phyloP scores from a whole-genome alignment of 2,113 vertebrate species.

The Thomomys bottae region DNA sequence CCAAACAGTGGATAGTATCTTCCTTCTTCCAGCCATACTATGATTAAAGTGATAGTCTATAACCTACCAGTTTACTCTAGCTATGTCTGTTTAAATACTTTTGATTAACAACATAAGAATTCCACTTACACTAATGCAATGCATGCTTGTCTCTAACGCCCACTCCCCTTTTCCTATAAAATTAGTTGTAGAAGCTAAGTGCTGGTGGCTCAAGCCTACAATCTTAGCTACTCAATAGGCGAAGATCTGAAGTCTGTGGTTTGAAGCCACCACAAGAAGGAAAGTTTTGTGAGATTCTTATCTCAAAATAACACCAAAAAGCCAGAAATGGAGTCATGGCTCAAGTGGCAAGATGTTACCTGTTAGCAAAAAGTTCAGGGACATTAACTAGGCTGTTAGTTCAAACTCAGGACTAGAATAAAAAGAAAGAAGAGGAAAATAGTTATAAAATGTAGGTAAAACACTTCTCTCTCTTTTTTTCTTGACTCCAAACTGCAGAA shows the following conservation, averaged over 20 bases:
- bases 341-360: too few relatives aligned
- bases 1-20: background rate
- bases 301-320: too few relatives aligned
- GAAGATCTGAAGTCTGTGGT: too few relatives aligned
- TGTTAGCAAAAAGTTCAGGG: too few relatives aligned
- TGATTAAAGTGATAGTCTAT: constrained; percentile 22
- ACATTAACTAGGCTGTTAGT: too few relatives aligned
- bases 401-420: too few relatives aligned
- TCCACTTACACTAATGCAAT: background rate
- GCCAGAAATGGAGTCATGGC: too few relatives aligned
- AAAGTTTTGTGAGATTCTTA: too few relatives aligned
- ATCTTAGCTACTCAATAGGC: too few relatives aligned
- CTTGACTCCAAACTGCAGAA: background rate
- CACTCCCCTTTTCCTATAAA: background rate
- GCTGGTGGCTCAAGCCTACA: too few relatives aligned
- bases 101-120: background rate
- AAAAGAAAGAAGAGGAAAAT: background rate
- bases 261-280: too few relatives aligned
- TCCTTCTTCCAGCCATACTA: background rate
- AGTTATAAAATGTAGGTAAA: background rate
- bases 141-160: background rate
- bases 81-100: background rate
- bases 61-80: constrained; percentile 34
- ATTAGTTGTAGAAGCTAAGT: background rate
- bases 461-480: background rate